Evolutionary conservation across 2,113 vertebrate species (phyloP), one percentile per base, ranked within the genome.

Genomic region (Phoenicopterus ruber): DNA sequence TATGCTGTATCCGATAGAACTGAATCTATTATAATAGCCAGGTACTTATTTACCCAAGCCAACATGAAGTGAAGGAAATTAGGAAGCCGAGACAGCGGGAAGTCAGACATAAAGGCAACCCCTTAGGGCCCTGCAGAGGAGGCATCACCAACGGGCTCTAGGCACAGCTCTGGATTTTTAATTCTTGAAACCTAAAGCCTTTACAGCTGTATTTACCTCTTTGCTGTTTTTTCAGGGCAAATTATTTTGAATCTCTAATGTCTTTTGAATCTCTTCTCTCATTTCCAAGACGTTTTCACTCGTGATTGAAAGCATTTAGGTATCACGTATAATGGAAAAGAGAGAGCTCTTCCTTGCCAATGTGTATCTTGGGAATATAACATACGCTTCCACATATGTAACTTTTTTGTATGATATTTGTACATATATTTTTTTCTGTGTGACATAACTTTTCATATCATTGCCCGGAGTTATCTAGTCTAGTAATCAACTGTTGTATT

Each of bases 101-200:
- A 62, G 10, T 54, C 40, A 40, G 25, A 57, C 20, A n/a, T 8
- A 62, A 50, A 71, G 34, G 21, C 36, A 59, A 63, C 38, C 31
- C 36, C 17, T 61, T 17, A 52, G 40, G 38, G 26, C 32, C 44
- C 52, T 65, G n/a, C 34, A 76, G 20, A 55, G 57, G 32, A 62
- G 16, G 12, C 6, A 34, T n/a, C n/a, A 47, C 29, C 5, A 1
- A n/a, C 0, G 2, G 54, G 25, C 46, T 59, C 54, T 15, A 38
- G 22, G 29, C 34, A 58, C 19, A 61, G 29, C 14, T 74, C 61
- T 24, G 6, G 4, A 52, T 21, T 87, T 91, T 14, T 34, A 67
- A 50, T 73, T 78, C 20, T 54, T 76, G 26, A 94, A 93, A 55
- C n/a, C 31, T 57, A 47, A 58, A 70, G 17, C 6, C 83, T 84